Evolutionary conservation across 2,113 vertebrate species (phyloP).

Genomic region (Mirza zaza): DNA sequence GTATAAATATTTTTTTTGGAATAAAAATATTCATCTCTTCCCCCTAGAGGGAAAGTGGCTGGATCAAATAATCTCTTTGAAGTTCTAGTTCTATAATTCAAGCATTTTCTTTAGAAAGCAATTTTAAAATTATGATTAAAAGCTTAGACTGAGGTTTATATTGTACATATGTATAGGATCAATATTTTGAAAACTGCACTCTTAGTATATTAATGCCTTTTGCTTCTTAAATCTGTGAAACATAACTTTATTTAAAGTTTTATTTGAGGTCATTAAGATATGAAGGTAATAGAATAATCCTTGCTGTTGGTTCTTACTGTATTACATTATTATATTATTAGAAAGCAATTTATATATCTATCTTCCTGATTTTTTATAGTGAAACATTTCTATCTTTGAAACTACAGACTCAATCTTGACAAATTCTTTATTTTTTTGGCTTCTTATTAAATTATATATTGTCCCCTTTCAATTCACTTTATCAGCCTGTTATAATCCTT

Average conservation of each 20-base stretch:
- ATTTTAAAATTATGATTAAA: conserved; percentile 53
- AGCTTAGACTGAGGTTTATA: conserved; percentile 40
- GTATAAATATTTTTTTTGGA: conserved; percentile 25
- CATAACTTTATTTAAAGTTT: conserved; percentile 45
- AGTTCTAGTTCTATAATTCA: conserved; percentile 49
- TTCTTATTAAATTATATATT: conserved; percentile 16
- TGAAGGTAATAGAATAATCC: not conserved
- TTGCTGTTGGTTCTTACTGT: conserved; percentile 5
- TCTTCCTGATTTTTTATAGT: not conserved
- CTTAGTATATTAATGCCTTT: not conserved
- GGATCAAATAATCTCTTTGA: conserved; percentile 57
- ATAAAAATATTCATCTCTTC: conserved; percentile 14
- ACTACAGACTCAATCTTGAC: not conserved
- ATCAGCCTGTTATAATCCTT: not conserved
- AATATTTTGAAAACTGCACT: conserved; percentile 53
- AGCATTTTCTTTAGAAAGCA: conserved; percentile 44
- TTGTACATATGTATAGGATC: conserved; percentile 34
- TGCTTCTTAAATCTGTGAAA: conserved; percentile 38
- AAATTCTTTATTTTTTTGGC: conserved; percentile 23
- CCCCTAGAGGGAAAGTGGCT: conserved; percentile 7
- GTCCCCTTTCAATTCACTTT: not conserved
- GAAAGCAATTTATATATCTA: conserved; percentile 10
- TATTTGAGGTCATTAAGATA: conserved; percentile 31
- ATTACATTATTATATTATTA: conserved; percentile 29
- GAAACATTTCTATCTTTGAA: conserved; percentile 45